Evolutionary conservation across 2,888 invertebrate genomes (phyloP), one percentile per base, ranked within the genome.

Genomic region (Pterostichus madidus): DNA sequence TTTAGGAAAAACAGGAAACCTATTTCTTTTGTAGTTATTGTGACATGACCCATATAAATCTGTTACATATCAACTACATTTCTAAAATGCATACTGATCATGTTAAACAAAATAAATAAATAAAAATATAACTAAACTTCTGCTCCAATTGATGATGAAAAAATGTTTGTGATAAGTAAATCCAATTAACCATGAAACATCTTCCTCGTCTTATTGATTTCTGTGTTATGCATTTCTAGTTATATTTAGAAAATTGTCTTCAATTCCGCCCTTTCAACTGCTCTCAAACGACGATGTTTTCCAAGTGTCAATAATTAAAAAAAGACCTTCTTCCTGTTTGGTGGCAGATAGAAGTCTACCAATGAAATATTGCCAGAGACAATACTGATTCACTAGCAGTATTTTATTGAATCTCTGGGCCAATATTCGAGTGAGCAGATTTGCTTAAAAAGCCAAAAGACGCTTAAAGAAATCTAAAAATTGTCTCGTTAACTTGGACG

Each of bases 401-500:
- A 4, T 17, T 56, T 8, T 17, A 8, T 13, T 15, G 80, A 13
- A 8, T 39, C 5, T 11, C 73, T 80, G 80, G 35, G 73, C 64
- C 83, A 77, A 83, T 83, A 83, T 77, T 83, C 83, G 64, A 83
- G 83, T 83, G 83, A 85, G 85, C 85, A 86, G 86, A 87, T 87
- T 88, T 87, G 87, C 87, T 88, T 86, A 86, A 87, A 87, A 88
- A 88, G 88, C 88, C 88, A 88, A 87, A 87, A 88, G 87, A 86
- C 87, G 86, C 87, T 87, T 87, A 87, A 87, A 88, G 86, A 87
- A 89, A 87, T 88, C 87, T 88, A 89, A 89, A 89, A 89, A 89
- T 89, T 88, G 88, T 87, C 88, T 89, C 89, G 89, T 89, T 89
- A 89, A 85, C 85, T 84, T 83, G 82, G 84, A 84, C 83, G 84